Base-by-base conservation (phyloP, 2,113 vertebrate species). In the Loxodonta africana region DNA sequence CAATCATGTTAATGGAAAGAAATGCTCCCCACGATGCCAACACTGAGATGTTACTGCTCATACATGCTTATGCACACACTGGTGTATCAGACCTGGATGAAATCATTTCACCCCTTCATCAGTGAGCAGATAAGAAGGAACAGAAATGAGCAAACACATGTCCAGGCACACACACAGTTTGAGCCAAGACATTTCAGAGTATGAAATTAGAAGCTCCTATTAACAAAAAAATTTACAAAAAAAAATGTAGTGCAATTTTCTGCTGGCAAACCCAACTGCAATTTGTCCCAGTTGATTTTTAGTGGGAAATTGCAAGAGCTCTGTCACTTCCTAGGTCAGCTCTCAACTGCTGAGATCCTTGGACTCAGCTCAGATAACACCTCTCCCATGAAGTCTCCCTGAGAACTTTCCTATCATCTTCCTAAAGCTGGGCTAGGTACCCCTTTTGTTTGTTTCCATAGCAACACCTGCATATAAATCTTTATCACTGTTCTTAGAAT, bases 221-320 rank as follows among this genome's bases (percentile, higher is more conserved):
- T 76, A 86, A 95, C n/a, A 62, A 63, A 86, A 77, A 48, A 51
- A 57, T 11, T 48, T 48, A 48, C 6, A 48, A 48, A 48, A 48
- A 48, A 48, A 48, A 9, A 48, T 57, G n/a, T 67, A 73, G 30
- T 57, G 25, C 6, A 33, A 3, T 83, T 80, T 83, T 41, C 23
- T 30, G 1, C 88, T 63, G 18, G 82, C 44, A 84, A 30, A 88
- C 48, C 11, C 41, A 62, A 69, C 30, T 87, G 30, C 44, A 83
- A 26, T 69, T 90, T 87, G 46, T 85, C 83, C 28, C 41, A 25
- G 25, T n/a, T 87, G 81, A 90, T 88, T 82, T 85, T 57, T 65
- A 77, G 51, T 25, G 76, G 30, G 67, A 92, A 90, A 57, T 37
- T n/a, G 23, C 57, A 65, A 89, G n/a, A 71, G 53, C 76, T 78